Conservation (phyloP, 2,113 vertebrate species). For the Chinchilla lanigera region DNA sequence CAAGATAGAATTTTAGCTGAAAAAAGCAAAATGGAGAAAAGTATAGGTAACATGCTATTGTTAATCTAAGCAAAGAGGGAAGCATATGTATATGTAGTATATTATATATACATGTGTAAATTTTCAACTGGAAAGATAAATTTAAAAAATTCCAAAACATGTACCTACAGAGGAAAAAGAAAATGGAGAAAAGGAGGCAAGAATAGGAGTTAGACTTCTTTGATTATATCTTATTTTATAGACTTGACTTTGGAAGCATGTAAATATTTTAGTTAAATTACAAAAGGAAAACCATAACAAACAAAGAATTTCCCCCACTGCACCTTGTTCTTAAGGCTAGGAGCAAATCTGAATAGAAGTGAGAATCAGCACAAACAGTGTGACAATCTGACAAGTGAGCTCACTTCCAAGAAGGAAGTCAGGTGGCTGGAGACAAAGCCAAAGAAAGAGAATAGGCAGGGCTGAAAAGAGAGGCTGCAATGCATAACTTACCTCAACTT, state of each 20-base stretch:
- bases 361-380: not conserved
- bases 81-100: not conserved
- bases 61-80: not conserved
- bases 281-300: not conserved
- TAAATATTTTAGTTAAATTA: constrained; percentile 16
- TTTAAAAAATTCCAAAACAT: not conserved
- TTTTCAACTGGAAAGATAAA: not conserved
- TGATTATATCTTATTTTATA: not conserved
- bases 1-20: not conserved
- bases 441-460: rapidly evolving
- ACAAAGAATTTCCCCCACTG: not conserved
- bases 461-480: rapidly evolving
- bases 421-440: not conserved
- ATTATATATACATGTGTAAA: not conserved
- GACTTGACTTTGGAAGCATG: not conserved
- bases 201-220: not conserved
- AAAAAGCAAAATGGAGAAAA: not conserved
- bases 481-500: constrained; percentile 87
- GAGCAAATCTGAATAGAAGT: not conserved
- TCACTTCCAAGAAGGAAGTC: not conserved
- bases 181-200: not conserved
- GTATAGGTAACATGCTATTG: rapidly evolving
- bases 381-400: not conserved
- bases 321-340: not conserved
- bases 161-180: not conserved